Conservation (phyloP, 2,113 vertebrate genomes). For the Peromyscus leucopus region DNA sequence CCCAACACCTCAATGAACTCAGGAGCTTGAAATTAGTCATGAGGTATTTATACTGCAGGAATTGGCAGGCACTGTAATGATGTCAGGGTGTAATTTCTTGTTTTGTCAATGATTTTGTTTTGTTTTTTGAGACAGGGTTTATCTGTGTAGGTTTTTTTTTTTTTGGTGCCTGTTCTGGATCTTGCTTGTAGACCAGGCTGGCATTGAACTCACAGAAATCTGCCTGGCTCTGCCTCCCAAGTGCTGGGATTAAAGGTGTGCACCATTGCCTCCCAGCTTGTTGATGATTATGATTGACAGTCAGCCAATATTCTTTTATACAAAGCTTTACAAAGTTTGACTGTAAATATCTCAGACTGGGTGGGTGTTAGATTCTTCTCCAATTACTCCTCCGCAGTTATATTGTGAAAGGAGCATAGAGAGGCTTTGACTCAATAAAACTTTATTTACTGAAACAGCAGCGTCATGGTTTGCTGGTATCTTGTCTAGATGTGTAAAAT, state of each 20-base stretch:
- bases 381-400: neutral
- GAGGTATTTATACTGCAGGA: neutral
- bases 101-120: neutral
- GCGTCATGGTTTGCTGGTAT: neutral
- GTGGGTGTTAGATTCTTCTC: neutral
- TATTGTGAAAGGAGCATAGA: neutral
- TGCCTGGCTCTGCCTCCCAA: no score
- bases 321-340: neutral
- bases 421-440: slow-evolving; percentile 12
- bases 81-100: neutral
- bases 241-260: no score
- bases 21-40: neutral
- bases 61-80: neutral
- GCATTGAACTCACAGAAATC: no score
- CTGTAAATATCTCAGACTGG: slow-evolving; percentile 2
- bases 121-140: no score
- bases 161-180: no score
- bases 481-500: slow-evolving; percentile 25
- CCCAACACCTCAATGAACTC: neutral
- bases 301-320: neutral
- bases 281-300: neutral
- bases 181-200: no score
- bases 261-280: neutral
- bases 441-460: slow-evolving; percentile 45
- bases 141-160: no score